These are phyloP conservation scores for Madoqua kirkii DNA, from an alignment of 2,113 vertebrate genomes.

Conservation along the genomic window DNA sequence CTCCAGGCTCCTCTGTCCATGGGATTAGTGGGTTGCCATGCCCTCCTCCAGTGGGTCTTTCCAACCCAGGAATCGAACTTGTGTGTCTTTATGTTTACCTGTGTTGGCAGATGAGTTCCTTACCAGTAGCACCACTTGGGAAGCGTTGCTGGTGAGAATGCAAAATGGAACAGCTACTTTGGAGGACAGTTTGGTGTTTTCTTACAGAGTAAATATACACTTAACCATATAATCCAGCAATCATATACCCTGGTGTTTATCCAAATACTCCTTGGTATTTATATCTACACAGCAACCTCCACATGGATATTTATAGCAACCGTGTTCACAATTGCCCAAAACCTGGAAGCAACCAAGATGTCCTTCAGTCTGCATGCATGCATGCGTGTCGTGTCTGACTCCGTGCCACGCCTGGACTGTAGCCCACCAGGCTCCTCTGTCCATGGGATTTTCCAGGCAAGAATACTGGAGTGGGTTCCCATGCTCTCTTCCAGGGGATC, in stretches of 20 bases:
- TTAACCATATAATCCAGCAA: neutral
- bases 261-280: neutral
- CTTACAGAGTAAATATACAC: neutral
- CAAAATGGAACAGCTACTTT: neutral
- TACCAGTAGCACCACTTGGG: neutral
- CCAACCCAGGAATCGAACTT: neutral
- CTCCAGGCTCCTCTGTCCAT: neutral
- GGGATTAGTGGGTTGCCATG: neutral
- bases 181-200: neutral
- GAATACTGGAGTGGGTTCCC: neutral
- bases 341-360: neutral
- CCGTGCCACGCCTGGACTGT: rapidly evolving
- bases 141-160: neutral
- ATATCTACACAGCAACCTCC: neutral
- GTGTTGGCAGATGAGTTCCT: neutral
- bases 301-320: neutral
- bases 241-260: neutral
- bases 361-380: neutral
- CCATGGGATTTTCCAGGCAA: neutral
- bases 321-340: neutral
- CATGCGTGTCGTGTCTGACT: neutral
- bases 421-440: neutral
- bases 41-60: neutral
- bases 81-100: neutral
- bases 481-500: neutral